These are phyloP conservation scores for Perdita meconis DNA, from an alignment of 2,888 invertebrate species.

Conservation along the genomic window DNA sequence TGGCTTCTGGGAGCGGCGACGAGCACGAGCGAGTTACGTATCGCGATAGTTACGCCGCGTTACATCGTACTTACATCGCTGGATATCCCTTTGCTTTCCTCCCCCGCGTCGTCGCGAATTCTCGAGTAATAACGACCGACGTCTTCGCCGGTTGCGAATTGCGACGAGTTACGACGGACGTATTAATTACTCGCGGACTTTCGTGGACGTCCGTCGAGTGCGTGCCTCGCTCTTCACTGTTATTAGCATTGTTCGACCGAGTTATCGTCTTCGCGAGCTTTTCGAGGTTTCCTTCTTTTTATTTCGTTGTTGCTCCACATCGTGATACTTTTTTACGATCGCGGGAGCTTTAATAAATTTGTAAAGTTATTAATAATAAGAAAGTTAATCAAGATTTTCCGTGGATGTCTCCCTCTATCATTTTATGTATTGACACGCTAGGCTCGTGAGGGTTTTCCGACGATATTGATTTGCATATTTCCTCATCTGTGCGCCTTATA, in stretches of 20 bases:
- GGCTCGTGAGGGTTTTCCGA: too few relatives aligned
- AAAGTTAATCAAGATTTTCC: too few relatives aligned
- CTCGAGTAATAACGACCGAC: slow-evolving; percentile 42
- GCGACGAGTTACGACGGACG: background rate
- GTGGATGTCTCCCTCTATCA: too few relatives aligned
- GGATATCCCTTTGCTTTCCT: background rate
- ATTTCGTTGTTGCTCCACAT: too few relatives aligned
- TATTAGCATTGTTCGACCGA: background rate
- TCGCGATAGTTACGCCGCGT: slow-evolving; percentile 44
- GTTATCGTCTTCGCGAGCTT: slow-evolving; percentile 6
- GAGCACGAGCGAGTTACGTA: slow-evolving; percentile 25
- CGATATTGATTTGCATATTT: too few relatives aligned
- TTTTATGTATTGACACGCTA: too few relatives aligned
- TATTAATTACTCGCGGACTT: slow-evolving; percentile 30
- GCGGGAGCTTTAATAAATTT: too few relatives aligned
- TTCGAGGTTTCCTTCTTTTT: background rate
- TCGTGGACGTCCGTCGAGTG: background rate
- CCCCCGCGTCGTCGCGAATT: slow-evolving; percentile 17
- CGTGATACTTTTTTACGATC: too few relatives aligned
- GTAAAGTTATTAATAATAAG: too few relatives aligned
- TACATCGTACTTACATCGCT: slow-evolving; percentile 25
- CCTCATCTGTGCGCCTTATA: too few relatives aligned
- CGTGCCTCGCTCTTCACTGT: background rate
- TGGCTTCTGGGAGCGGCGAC: background rate
- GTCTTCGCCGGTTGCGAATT: slow-evolving; percentile 18